A percentile compares a stretch with the other conserved stretches of the same genome.
Evolutionary conservation across 2,797 vertebrate genomes (phyloP).

Genomic region (Cirrhinus molitorella): DNA sequence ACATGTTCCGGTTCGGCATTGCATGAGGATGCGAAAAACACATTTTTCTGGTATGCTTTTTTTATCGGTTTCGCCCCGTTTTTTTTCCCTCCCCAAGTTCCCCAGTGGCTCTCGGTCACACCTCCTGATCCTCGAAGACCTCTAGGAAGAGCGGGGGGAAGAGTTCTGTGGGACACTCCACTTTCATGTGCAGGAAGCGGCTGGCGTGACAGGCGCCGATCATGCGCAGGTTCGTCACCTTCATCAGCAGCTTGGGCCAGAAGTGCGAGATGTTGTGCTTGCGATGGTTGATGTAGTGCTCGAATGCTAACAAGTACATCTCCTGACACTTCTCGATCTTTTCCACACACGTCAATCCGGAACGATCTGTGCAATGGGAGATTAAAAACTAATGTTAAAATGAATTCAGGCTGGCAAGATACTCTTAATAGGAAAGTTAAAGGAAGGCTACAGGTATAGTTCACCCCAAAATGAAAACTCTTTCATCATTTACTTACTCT

Average conservation of each 20-base stretch:
- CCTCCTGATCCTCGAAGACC: conserved; percentile 89
- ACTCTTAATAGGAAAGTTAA: neutral
- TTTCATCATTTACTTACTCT: neutral
- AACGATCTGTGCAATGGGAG: conserved; percentile 77
- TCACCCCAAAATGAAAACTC: neutral
- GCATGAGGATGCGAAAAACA: neutral
- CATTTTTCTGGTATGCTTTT: conserved; percentile 13
- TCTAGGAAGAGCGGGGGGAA: conserved; percentile 89
- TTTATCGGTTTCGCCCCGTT: neutral
- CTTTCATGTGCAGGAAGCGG: conserved; percentile 93
- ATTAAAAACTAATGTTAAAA: neutral
- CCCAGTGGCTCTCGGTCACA: conserved; percentile 73
- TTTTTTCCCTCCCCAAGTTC: neutral
- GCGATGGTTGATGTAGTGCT: conserved; percentile 91
- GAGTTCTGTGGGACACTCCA: conserved; percentile 89
- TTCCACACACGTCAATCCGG: conserved; percentile 86
- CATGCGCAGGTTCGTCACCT: conserved; percentile 91
- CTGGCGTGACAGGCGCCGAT: conserved; percentile 90
- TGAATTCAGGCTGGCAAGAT: neutral
- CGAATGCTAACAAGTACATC: conserved; percentile 88
- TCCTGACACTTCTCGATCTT: conserved; percentile 91
- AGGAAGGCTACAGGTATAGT: neutral
- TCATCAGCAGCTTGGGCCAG: conserved; percentile 94
- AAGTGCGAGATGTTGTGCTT: conserved; percentile 93
- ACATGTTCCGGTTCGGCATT: neutral